Evolutionary conservation across 2,888 invertebrate species (phyloP).

Genomic region (Pyrgus malvae): DNA sequence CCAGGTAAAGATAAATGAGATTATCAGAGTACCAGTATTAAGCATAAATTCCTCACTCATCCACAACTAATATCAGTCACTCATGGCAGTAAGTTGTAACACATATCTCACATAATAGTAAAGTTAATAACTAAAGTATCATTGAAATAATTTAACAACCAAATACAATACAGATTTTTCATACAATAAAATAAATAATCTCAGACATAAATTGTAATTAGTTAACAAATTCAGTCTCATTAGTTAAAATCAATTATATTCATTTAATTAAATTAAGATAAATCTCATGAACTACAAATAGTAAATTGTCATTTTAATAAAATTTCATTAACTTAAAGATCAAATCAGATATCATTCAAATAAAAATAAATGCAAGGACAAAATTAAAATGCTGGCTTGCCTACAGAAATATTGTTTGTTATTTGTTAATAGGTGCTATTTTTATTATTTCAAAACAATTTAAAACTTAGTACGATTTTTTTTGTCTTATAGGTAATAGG

Average conservation of each 20-base stretch:
- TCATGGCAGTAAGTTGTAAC: constrained; percentile 38
- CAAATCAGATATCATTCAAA: constrained; percentile 26
- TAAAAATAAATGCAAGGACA: constrained; percentile 52
- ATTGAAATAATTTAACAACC: constrained; percentile 37
- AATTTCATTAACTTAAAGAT: constrained; percentile 11
- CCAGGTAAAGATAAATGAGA: constrained; percentile 22
- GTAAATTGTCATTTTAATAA: constrained; percentile 28
- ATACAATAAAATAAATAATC: constrained; percentile 69
- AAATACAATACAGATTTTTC: constrained; percentile 39
- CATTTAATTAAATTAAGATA: constrained; percentile 42
- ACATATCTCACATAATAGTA: constrained; percentile 17
- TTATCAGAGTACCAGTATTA: constrained; percentile 21
- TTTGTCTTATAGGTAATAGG: not conserved
- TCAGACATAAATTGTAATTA: constrained; percentile 57
- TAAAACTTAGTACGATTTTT: not conserved
- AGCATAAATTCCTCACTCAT: constrained; percentile 2
- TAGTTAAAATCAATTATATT: constrained; percentile 63
- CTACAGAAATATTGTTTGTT: constrained; percentile 11
- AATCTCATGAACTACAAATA: constrained; percentile 34
- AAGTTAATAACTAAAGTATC: constrained; percentile 37
- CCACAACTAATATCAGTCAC: constrained; percentile 23
- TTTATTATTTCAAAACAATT: constrained; percentile 43
- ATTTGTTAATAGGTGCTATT: constrained; percentile 31
- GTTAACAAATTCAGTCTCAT: constrained; percentile 81
- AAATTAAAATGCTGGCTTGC: constrained; percentile 36